Conservation (phyloP, 2,113 vertebrate species). For the Neodontobutis hainanensis region DNA sequence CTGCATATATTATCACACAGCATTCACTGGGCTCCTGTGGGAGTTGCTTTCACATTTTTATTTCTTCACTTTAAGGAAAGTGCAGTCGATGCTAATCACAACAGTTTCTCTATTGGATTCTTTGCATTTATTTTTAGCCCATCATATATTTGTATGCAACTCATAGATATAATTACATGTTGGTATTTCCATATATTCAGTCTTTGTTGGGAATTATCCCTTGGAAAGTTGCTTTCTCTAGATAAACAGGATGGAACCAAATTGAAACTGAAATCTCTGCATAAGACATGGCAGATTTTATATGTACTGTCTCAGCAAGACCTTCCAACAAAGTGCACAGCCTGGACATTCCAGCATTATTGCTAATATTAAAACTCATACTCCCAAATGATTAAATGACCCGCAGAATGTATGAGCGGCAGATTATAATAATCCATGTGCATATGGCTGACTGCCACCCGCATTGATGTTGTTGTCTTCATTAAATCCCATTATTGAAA, state of each 20-base stretch:
- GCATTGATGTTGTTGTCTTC: constrained; percentile 22
- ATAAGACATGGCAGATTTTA: constrained; percentile 40
- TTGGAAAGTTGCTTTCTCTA: constrained; percentile 20
- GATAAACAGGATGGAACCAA: constrained; percentile 34
- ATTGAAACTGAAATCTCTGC: constrained; percentile 42
- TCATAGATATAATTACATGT: constrained; percentile 34
- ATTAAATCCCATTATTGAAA: constrained; percentile 8
- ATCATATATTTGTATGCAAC: constrained; percentile 30
- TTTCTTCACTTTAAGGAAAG: constrained; percentile 48
- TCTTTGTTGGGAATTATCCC: constrained; percentile 8
- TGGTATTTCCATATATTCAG: constrained; percentile 45
- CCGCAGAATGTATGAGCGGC: constrained; percentile 28
- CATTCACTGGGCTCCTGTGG: constrained; percentile 26
- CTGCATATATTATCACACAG: constrained; percentile 43
- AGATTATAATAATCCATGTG: constrained; percentile 20
- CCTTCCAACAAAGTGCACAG: constrained; percentile 5
- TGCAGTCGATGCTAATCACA: constrained; percentile 46
- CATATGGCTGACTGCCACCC: constrained; percentile 4
- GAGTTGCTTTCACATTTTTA: constrained; percentile 62
- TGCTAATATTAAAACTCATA: constrained; percentile 33
- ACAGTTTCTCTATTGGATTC: constrained; percentile 5
- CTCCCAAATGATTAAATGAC: constrained; percentile 56
- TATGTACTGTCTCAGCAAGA: constrained; percentile 31
- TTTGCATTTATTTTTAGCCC: constrained; percentile 31
- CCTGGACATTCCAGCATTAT: constrained; percentile 27